Base-by-base conservation (phyloP, 2,113 vertebrate species). In the Crotalus horridus region DNA sequence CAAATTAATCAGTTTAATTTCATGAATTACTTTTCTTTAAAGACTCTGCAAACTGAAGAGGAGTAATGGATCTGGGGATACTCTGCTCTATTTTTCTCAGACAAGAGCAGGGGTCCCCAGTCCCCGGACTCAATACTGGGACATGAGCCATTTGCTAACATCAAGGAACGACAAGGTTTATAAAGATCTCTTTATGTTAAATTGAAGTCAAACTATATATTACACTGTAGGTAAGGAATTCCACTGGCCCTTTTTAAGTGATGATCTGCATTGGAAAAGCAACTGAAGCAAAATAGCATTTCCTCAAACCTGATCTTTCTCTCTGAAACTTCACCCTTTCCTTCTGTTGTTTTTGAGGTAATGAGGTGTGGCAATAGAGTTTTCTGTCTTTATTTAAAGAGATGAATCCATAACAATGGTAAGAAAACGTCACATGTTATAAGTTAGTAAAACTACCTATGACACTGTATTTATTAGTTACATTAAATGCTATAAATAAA, bases 401-500 rank as follows among this genome's bases (percentile, higher is more conserved):
- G 8, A 90, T 86, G 39, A 58, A 29, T 39, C 26, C 15, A 51
- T 15, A 69, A 51, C 53, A 91, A 11, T 17, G 81, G 4, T 12
- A 23, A 3, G 56, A 33, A 69, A 88, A 26, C 33, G 15, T 12
- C 64, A 21, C 55, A 29, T 8, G 39, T 12, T 21, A 43, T 29
- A 85, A 33, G 24, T 11, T 54, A 54, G 53, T 54, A 54, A 54
- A 54, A 54, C 53, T 54, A 54, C 53, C 53, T 11, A 54, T 54
- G 94, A 58, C 39, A 93, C 93, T 95, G 93, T 93, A 53, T 94
- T 95, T 33, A 90, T 95, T 95, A 95, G 59, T 29, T 81, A 90
- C 85, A 87, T 59, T 90, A 87, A 94, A 54, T 93, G 53, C 92
- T 89, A 53, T 91, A 91, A 24, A 64, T 53, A 95, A 95, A 94